Evolutionary conservation across 2,113 vertebrate genomes (phyloP), one percentile per base, ranked within the genome.

Genomic region (Oenanthe melanoleuca): DNA sequence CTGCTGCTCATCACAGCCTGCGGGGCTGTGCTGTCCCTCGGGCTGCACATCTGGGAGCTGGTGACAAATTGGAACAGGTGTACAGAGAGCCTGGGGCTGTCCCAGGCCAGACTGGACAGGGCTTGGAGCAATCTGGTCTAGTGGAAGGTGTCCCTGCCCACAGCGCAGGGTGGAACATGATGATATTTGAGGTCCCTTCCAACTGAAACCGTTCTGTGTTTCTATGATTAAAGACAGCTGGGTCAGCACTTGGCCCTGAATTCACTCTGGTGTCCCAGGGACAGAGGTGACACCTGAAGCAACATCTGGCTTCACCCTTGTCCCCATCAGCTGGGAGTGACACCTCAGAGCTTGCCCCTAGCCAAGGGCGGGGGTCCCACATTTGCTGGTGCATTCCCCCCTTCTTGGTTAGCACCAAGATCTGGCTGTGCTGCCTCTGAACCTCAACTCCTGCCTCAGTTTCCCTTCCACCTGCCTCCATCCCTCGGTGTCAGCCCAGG

Each of bases 401-500:
- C 8, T 6, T 20, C 25, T 21, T 1, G 0, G 3, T 34, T 9
- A 47, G 55, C 65, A 45, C 40, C 23, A 12, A 84, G 14, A 2
- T 22, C 23, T 55, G 55, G 20, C 42, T 81, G 21, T 4, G 24
- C 34, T 28, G 77, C 42, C 16, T 57, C 55, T 23, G 64, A 44
- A 31, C 21, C 59, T 67, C 6, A 2, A 2, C 19, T 79, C 60
- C 83, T 77, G 84, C 87, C 92, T 91, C 84, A 20, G 37, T 87
- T 89, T 80, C 92, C 69, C 37, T 61, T 56, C 60, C 23, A 5
- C 15, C 23, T 11, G 19, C 60, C 77, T 33, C 29, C 42, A 34
- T 20, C 9, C 31, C 25, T 53, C 0, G 0, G 28, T 18, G 60
- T 12, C 42, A n/a, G 4, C 5, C 19, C 25, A 11, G 28, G 38